phyloP scores from a whole-genome alignment of 1,140 invertebrate genomes.

The Battus philenor region DNA sequence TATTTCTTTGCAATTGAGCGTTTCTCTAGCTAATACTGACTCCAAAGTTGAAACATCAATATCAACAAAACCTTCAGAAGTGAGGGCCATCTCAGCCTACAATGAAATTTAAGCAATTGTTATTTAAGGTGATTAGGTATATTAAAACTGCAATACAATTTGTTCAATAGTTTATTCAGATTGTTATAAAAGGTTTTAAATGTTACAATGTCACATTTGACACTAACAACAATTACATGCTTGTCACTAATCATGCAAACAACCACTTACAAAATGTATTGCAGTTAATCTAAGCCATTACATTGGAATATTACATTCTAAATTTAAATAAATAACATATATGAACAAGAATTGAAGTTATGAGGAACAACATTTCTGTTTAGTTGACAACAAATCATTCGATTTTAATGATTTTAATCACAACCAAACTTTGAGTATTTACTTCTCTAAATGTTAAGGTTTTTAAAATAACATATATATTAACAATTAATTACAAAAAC shows the following conservation, averaged over 20 bases:
- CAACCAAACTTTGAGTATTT: conserved; percentile 54
- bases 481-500: conserved; percentile 37
- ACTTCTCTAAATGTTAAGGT: not conserved
- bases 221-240: conserved; percentile 39
- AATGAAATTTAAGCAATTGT: conserved; percentile 51
- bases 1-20: conserved; percentile 93
- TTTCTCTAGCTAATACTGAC: conserved; percentile 91
- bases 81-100: conserved; percentile 94
- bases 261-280: conserved; percentile 63
- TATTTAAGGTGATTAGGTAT: conserved; percentile 36
- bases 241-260: conserved; percentile 46
- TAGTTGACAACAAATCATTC: too few species aligned
- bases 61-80: conserved; percentile 94
- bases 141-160: conserved; percentile 77
- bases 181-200: conserved; percentile 38
- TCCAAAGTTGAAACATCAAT: conserved; percentile 93
- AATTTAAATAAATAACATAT: conserved; percentile 11
- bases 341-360: not conserved
- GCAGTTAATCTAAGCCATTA: conserved; percentile 45
- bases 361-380: conserved; percentile 8
- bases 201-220: conserved; percentile 40
- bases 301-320: conserved; percentile 18
- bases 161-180: conserved; percentile 64
- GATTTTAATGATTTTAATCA: conserved; percentile 49
- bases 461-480: conserved; percentile 1